Conservation (phyloP, 2,888 invertebrate genomes). For the Ochropleura plecta region DNA sequence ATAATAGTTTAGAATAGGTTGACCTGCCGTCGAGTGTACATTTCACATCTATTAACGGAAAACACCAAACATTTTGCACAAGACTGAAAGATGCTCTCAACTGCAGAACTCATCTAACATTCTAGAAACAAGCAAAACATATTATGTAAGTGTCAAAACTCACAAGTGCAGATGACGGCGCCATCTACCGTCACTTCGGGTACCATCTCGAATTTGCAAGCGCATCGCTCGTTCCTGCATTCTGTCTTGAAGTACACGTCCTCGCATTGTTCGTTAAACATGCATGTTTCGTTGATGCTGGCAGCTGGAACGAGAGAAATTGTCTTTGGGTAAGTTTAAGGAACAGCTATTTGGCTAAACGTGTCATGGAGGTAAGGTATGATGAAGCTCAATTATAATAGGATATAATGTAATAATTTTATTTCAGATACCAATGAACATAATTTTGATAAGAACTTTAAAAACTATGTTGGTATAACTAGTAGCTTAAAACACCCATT, state of each 20-base stretch:
- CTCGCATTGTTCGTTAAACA: slow-evolving; percentile 96
- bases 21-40: background rate
- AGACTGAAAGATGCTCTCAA: background rate
- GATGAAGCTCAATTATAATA: no score
- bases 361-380: no score
- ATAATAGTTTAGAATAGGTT: no score
- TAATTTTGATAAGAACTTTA: no score
- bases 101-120: slow-evolving; percentile 2
- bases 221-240: slow-evolving; percentile 94
- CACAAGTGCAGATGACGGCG: slow-evolving; percentile 93
- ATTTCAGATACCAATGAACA: no score
- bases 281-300: slow-evolving; percentile 95
- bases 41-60: background rate
- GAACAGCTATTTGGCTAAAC: no score
- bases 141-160: slow-evolving; percentile 70
- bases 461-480: no score
- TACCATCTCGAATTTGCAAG: slow-evolving; percentile 95
- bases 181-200: slow-evolving; percentile 93
- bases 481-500: no score
- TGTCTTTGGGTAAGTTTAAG: background rate
- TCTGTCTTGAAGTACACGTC: slow-evolving; percentile 93
- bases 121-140: slow-evolving; percentile 10
- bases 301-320: slow-evolving; percentile 91
- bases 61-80: background rate
- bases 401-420: no score